These are phyloP conservation scores for Drosophila infuscata DNA, from an alignment of 2,888 invertebrate species.

Conservation along the genomic window DNA sequence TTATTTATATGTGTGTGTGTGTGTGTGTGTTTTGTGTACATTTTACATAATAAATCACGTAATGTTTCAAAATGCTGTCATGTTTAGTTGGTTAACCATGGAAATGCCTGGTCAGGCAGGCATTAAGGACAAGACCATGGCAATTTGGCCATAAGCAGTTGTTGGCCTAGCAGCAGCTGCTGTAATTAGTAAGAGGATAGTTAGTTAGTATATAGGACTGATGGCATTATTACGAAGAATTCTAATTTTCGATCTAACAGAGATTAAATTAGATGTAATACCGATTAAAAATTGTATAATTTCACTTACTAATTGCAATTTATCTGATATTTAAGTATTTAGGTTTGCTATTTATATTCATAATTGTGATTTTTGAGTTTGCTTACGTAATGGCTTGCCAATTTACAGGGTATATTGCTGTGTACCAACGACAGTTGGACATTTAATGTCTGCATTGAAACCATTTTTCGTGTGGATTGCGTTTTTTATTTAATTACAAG, in stretches of 20 bases:
- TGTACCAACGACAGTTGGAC: neutral
- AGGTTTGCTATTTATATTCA: neutral
- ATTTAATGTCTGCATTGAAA: neutral
- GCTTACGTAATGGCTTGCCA: neutral
- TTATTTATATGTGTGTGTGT: conserved; percentile 16
- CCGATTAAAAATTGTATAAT: neutral
- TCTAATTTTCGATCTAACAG: neutral
- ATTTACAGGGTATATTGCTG: neutral
- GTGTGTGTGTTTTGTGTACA: conserved; percentile 31
- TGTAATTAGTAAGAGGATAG: neutral
- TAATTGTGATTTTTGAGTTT: neutral
- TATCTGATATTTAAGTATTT: neutral
- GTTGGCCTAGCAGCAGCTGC: conserved; percentile 24
- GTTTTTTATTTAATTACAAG: neutral
- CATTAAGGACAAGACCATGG: conserved; percentile 60
- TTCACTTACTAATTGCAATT: neutral
- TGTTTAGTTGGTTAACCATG: conserved; percentile 72
- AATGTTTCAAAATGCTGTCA: conserved; percentile 80
- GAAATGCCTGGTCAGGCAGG: conserved; percentile 49
- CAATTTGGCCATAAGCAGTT: conserved; percentile 36
- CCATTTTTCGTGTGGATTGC: no score
- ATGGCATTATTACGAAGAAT: neutral
- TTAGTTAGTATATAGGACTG: neutral
- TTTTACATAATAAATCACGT: conserved; percentile 77
- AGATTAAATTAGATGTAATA: neutral